A percentile compares a stretch with the other conserved stretches of the same genome.
Evolutionary conservation across 1,140 invertebrate genomes (phyloP).

Genomic region (Drosophila navojoa): DNA sequence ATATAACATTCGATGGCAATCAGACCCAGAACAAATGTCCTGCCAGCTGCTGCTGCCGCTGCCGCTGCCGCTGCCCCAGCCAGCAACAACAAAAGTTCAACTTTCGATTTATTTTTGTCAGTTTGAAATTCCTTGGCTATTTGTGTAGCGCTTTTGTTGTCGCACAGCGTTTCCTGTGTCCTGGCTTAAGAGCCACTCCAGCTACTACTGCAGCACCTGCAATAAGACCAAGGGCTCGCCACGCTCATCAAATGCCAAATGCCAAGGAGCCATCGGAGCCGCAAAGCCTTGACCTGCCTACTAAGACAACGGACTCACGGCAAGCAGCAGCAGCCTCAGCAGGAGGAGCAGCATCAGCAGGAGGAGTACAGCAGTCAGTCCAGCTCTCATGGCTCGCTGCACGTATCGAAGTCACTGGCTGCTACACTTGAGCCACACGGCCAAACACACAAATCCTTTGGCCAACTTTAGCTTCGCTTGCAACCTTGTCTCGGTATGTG

Average conservation of each 20-base stretch:
- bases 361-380: conserved; percentile 12
- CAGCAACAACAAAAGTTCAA: conserved; percentile 51
- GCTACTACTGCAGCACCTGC: conserved; percentile 40
- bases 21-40: conserved; percentile 66
- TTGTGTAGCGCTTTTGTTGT: conserved; percentile 65
- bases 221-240: conserved; percentile 38
- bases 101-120: conserved; percentile 74
- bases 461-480: conserved; percentile 53
- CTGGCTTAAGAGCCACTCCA: conserved; percentile 26
- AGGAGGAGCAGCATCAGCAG: not conserved
- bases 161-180: conserved; percentile 17
- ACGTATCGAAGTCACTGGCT: conserved; percentile 63
- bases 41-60: conserved; percentile 46
- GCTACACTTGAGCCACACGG: conserved; percentile 32
- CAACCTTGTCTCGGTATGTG: conserved; percentile 24
- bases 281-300: conserved; percentile 71
- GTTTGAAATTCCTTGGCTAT: conserved; percentile 63
- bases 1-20: conserved; percentile 42
- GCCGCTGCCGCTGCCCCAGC: not conserved
- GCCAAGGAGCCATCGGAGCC: conserved; percentile 35
- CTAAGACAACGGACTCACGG: conserved; percentile 12
- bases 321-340: not conserved
- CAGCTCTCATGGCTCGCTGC: conserved; percentile 47
- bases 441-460: conserved; percentile 62
- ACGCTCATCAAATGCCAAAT: conserved; percentile 73